Conservation (phyloP, 2,113 vertebrate genomes). For the Climacteris rufus region DNA sequence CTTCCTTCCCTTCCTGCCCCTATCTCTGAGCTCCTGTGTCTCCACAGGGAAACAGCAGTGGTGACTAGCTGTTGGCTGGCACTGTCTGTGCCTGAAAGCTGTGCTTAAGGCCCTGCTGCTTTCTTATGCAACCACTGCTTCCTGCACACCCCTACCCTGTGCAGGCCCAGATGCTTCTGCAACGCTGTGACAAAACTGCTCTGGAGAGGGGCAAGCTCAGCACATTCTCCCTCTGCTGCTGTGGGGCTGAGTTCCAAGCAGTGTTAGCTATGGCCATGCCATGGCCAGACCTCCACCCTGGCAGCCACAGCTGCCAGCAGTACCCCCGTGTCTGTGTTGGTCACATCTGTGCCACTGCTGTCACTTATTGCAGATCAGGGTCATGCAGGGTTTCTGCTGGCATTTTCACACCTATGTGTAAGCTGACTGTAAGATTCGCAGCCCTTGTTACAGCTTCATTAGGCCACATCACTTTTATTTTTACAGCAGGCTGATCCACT, state of each 20-base stretch:
- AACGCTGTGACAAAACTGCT: neutral
- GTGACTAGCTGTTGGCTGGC: accelerated
- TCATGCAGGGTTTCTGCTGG: neutral
- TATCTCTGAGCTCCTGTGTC: neutral
- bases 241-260: neutral
- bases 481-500: neutral
- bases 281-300: neutral
- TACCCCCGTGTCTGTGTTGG: neutral
- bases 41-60: neutral
- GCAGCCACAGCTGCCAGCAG: neutral
- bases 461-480: constrained; percentile 21
- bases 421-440: neutral
- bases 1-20: neutral
- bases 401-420: neutral
- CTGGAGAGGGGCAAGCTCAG: neutral
- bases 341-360: neutral
- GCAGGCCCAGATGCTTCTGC: accelerated
- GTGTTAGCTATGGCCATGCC: neutral
- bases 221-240: neutral
- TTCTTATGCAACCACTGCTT: neutral
- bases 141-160: neutral
- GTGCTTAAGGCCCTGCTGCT: neutral
- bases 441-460: constrained; percentile 30
- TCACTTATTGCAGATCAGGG: neutral
- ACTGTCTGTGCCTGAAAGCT: neutral